Evolutionary conservation across 2,888 invertebrate genomes (phyloP), one percentile per base, ranked within the genome.

Genomic region (Zele albiditarsus): DNA sequence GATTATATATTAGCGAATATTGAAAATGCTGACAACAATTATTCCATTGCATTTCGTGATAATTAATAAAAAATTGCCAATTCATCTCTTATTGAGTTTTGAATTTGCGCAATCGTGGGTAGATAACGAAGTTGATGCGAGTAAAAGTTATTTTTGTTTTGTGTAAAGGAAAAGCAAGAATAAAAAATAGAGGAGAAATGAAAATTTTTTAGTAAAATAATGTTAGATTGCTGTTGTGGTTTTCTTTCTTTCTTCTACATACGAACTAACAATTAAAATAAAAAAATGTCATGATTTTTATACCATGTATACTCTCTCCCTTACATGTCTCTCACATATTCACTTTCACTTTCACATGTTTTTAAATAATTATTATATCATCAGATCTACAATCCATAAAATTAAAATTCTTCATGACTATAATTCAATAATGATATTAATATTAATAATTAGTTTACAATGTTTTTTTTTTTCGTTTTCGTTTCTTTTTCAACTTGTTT

Each of bases 331-430:
- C 8, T 23, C 46, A n/a, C 46, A 46, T n/a, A 46, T 46, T 46
- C 46, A 46, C n/a, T 53, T 53, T 53, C 53, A n/a, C 4, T 53
- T 53, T 23, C 23, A 53, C 53, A n/a, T n/a, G 23, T 20, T 53
- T 53, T 53, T 53, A 53, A 53, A 53, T 53, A 53, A 53, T 53
- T 53, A 53, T 53, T 20, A 53, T 53, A 53, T 53, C 20, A 23
- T n/a, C 53, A 53, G 53, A 53, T 53, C 53, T 20, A 53, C 20
- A 53, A 53, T 53, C 20, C 6, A 53, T 53, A 53, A 53, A 53
- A 53, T 53, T 53, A 8, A 53, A 53, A n/a, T 53, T 53, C 53
- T 53, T 53, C 53, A 23, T 53, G 53, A 53, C 53, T 53, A 53
- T 53, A 53, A 53, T 53, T 53, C 53, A n/a, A 53, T 53, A 46